These are phyloP conservation scores for Drosophila sturtevanti DNA, from an alignment of 1,140 invertebrate genomes.

Conservation along the genomic window DNA sequence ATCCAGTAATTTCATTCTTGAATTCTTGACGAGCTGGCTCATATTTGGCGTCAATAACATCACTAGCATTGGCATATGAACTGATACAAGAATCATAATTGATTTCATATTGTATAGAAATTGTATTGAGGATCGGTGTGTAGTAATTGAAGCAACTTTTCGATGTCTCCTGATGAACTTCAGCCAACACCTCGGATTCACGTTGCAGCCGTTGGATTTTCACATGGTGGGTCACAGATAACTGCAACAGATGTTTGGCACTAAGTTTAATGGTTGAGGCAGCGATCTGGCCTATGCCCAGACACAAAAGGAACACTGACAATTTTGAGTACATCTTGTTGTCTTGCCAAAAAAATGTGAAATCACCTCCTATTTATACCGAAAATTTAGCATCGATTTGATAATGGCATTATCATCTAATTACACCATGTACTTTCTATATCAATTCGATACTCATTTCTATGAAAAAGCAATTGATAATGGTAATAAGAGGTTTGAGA, in stretches of 20 bases:
- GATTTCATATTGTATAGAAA: constrained; percentile 12
- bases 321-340: background rate
- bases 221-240: background rate
- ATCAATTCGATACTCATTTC: background rate
- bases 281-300: constrained; percentile 18
- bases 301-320: background rate
- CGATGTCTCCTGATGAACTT: constrained; percentile 6
- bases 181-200: constrained; percentile 28
- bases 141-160: constrained; percentile 40
- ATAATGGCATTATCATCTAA: background rate
- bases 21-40: background rate
- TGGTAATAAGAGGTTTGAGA: too few relatives aligned
- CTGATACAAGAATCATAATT: constrained; percentile 24
- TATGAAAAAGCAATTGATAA: background rate
- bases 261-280: constrained; percentile 12
- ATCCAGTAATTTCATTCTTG: background rate
- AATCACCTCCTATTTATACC: background rate
- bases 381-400: background rate
- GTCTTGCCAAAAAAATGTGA: background rate
- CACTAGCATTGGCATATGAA: background rate
- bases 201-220: constrained; percentile 25
- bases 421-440: background rate
- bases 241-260: background rate
- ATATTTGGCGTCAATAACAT: constrained; percentile 14
- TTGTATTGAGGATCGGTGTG: constrained; percentile 22